Conservation (phyloP, 2,797 vertebrate species). For the Echiichthys vipera region DNA sequence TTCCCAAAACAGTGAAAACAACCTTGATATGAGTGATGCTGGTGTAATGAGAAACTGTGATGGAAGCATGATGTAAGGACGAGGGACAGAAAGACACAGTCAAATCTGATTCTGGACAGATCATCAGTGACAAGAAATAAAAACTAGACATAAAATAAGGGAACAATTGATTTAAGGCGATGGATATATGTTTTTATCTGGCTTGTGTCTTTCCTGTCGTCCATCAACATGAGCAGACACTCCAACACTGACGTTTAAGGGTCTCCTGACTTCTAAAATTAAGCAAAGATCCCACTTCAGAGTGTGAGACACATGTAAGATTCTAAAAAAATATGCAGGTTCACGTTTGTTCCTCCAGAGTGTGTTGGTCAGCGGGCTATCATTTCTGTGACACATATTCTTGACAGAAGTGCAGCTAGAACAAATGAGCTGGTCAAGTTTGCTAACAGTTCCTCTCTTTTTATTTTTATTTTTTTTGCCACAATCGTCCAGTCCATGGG, state of each 20-base stretch:
- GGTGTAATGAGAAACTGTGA: constrained; percentile 37
- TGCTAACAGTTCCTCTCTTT: constrained; percentile 50
- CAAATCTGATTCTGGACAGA: constrained; percentile 37
- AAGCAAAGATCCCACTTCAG: constrained; percentile 35
- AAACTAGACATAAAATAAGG: constrained; percentile 13
- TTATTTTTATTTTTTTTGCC: constrained; percentile 36
- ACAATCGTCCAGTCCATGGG: constrained; percentile 71
- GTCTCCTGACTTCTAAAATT: constrained; percentile 21
- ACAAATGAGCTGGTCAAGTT: constrained; percentile 44
- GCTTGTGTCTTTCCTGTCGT: constrained; percentile 53
- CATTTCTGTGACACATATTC: constrained; percentile 33
- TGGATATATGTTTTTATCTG: constrained; percentile 13
- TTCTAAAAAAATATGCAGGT: constrained; percentile 43
- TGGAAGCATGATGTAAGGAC: constrained; percentile 9
- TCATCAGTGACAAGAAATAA: not conserved
- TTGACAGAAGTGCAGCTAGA: constrained; percentile 25
- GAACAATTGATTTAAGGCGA: constrained; percentile 39
- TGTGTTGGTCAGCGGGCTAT: constrained; percentile 44
- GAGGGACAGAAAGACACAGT: constrained; percentile 7
- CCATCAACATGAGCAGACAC: not conserved
- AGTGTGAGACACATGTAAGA: constrained; percentile 15
- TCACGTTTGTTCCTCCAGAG: constrained; percentile 65
- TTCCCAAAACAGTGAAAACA: constrained; percentile 42
- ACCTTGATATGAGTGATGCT: constrained; percentile 52
- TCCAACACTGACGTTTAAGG: not conserved